Conservation (phyloP, 2,797 vertebrate genomes). For the Smutsia gigantea region DNA sequence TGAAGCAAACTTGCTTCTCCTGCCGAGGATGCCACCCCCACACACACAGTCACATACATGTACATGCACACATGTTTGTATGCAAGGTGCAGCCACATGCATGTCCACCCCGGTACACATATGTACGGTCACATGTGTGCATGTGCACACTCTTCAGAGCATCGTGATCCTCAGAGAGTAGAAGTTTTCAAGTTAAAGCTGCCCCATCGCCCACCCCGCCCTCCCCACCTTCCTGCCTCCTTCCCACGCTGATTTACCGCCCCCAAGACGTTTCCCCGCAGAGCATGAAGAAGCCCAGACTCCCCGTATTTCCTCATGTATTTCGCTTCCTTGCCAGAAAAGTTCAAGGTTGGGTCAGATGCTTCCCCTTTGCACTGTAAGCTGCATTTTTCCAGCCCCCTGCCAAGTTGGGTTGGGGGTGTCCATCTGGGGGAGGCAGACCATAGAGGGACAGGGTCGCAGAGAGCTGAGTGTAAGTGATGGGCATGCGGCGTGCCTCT, state of each 20-base stretch:
- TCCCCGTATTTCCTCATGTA: constrained; percentile 59
- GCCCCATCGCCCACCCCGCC: background rate
- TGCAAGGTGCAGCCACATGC: no score
- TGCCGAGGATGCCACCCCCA: background rate
- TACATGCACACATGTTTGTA: fast-evolving
- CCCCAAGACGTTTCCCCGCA: background rate
- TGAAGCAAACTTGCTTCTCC: background rate
- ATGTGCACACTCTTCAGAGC: background rate
- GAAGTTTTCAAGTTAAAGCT: background rate
- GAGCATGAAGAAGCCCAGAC: constrained; percentile 77
- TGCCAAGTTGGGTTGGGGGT: background rate
- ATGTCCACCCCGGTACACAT: fast-evolving
- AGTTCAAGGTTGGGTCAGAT: constrained; percentile 82
- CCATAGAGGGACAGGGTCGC: background rate
- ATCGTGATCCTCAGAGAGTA: background rate
- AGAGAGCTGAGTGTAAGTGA: fast-evolving
- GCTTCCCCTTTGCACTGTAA: constrained; percentile 24
- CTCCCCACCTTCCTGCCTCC: constrained; percentile 65
- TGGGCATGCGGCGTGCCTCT: background rate
- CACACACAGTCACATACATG: background rate
- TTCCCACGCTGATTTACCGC: constrained; percentile 67
- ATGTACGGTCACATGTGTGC: background rate
- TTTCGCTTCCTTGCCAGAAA: constrained; percentile 72
- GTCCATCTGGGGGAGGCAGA: background rate
- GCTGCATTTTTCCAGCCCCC: constrained; percentile 45